These are phyloP conservation scores for Caretta caretta DNA, from an alignment of 2,113 vertebrate species.

Conservation along the genomic window DNA sequence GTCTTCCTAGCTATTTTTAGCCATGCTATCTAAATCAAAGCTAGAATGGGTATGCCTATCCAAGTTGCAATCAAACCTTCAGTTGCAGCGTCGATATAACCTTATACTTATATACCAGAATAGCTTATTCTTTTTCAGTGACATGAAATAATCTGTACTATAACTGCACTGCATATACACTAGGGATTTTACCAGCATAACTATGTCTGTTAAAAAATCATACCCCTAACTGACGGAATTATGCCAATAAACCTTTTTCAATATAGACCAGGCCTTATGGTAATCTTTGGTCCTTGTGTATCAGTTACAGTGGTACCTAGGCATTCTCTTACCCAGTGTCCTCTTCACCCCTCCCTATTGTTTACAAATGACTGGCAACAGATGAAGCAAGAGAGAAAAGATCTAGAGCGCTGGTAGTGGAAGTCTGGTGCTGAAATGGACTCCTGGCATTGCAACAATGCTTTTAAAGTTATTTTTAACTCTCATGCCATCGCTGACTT, in stretches of 20 bases:
- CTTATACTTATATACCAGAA: neutral
- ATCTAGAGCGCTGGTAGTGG: neutral
- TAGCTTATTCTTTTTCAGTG: neutral
- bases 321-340: neutral
- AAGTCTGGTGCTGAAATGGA: neutral
- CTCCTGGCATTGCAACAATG: accelerated
- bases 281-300: neutral
- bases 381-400: neutral
- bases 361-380: neutral
- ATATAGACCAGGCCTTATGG: neutral
- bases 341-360: neutral
- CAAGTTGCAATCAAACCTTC: neutral
- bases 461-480: neutral
- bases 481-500: neutral
- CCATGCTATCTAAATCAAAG: neutral
- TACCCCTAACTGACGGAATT: neutral
- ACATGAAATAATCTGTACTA: neutral
- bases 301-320: neutral
- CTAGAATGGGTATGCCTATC: neutral
- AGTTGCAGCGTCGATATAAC: neutral
- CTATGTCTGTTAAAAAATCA: neutral
- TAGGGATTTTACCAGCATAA: neutral
- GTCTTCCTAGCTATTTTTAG: neutral
- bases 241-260: neutral
- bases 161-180: neutral